These are phyloP conservation scores for Dicyrtoma fusca DNA, from an alignment of 2,888 invertebrate genomes.

Conservation along the genomic window DNA sequence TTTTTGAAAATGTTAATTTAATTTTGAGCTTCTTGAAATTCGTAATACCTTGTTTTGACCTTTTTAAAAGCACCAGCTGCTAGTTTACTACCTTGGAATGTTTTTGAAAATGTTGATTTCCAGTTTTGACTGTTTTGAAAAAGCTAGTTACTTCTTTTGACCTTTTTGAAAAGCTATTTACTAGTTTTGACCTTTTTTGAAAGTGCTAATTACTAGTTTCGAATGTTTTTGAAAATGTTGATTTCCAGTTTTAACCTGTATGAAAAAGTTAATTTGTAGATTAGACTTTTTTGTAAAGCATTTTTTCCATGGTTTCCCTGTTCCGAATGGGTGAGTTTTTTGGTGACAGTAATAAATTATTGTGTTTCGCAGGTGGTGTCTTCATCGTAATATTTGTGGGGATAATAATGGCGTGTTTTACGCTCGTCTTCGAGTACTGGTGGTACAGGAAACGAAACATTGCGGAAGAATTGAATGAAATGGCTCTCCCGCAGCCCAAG, in stretches of 20 bases:
- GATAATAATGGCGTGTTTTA: conserved; percentile 86
- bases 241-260: no score
- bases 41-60: background rate
- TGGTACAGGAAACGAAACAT: conserved; percentile 67
- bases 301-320: no score
- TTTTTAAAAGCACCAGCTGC: no score
- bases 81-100: no score
- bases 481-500: conserved; percentile 54
- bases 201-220: no score
- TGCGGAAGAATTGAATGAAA: conserved; percentile 56
- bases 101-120: background rate
- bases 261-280: no score
- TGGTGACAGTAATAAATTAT: background rate
- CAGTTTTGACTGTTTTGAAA: background rate
- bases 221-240: no score
- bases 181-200: no score
- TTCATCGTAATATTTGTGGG: conserved; percentile 97
- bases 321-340: no score
- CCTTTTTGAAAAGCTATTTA: no score
- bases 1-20: background rate
- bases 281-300: no score
- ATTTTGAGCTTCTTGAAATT: background rate
- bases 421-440: conserved; percentile 91
- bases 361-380: conserved; percentile 64
- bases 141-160: no score